A percentile compares a stretch with the other conserved stretches of the same genome.
phyloP scores from a whole-genome alignment of 1,140 invertebrate genomes.

The Pogonomyrmex barbatus region DNA sequence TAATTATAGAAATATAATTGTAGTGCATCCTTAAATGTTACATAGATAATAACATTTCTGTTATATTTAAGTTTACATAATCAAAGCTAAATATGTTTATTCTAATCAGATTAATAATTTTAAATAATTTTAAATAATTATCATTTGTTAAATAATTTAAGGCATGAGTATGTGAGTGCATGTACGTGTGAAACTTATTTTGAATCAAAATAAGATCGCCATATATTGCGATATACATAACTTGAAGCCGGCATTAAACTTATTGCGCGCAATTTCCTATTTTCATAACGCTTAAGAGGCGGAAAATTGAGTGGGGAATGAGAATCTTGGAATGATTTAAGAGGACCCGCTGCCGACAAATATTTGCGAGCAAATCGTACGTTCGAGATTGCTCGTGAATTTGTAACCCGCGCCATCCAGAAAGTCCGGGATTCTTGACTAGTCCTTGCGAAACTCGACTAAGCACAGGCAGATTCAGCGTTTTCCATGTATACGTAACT shows the following conservation, averaged over 20 bases:
- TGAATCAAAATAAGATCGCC: neutral
- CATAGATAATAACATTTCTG: neutral
- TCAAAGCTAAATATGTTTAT: neutral
- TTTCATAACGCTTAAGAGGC: slow-evolving; percentile 23
- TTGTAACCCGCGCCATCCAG: slow-evolving; percentile 57
- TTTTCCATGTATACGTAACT: slow-evolving; percentile 67
- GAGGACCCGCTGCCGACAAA: slow-evolving; percentile 29
- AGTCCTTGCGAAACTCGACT: slow-evolving; percentile 60
- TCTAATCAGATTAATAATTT: no score
- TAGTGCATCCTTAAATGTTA: neutral
- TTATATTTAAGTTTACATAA: neutral
- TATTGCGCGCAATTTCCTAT: slow-evolving; percentile 14
- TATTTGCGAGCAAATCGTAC: slow-evolving; percentile 67
- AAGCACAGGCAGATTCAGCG: slow-evolving; percentile 66
- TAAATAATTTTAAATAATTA: neutral
- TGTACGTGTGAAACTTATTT: neutral
- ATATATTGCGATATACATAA: neutral
- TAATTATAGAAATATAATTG: neutral
- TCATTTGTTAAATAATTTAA: no score
- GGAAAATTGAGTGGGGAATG: slow-evolving; percentile 15
- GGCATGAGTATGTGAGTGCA: neutral
- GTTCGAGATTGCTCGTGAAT: slow-evolving; percentile 60
- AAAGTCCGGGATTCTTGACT: slow-evolving; percentile 36
- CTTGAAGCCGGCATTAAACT: neutral
- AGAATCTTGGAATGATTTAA: slow-evolving; percentile 33